A percentile compares a stretch with the other conserved stretches of the same genome.
Evolutionary conservation across 2,113 vertebrate genomes (phyloP).

Genomic region (Gavialis gangeticus): DNA sequence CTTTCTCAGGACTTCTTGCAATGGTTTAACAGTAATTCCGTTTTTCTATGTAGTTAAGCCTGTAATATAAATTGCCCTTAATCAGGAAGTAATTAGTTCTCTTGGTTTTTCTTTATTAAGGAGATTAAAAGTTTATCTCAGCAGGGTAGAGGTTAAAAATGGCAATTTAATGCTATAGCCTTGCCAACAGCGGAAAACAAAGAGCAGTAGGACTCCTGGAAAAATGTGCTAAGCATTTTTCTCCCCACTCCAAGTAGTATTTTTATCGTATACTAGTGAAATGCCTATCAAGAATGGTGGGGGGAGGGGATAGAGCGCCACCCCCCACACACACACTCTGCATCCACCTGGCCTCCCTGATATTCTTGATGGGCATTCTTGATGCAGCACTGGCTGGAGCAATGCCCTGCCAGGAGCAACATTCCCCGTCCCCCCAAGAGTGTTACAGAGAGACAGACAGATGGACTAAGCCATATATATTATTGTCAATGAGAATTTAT

Average conservation of each 20-base stretch:
- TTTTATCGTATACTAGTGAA: no score
- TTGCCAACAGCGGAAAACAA: constrained; percentile 48
- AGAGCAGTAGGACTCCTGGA: constrained; percentile 40
- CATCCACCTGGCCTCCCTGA: no score
- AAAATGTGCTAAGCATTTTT: constrained; percentile 45
- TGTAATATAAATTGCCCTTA: constrained; percentile 19
- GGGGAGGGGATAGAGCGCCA: no score
- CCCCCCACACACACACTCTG: no score
- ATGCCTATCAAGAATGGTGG: no score
- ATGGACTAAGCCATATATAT: no score
- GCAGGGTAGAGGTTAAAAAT: constrained; percentile 55
- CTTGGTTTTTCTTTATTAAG: constrained; percentile 53
- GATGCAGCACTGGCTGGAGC: no score
- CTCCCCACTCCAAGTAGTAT: not conserved
- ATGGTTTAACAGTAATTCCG: not conserved
- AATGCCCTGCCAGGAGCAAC: no score
- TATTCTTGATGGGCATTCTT: no score
- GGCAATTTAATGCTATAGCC: constrained; percentile 4
- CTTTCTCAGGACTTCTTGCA: not conserved
- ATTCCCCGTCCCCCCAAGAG: no score
- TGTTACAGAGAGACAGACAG: no score
- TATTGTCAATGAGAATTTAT: not conserved
- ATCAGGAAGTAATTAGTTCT: constrained; percentile 55
- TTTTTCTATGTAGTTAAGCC: not conserved
- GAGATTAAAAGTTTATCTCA: constrained; percentile 64